Percentiles rank a stretch among this genome's conserved stretches.
phyloP scores from a whole-genome alignment of 2,888 invertebrate genomes.

The Acrobeloides nanus region DNA sequence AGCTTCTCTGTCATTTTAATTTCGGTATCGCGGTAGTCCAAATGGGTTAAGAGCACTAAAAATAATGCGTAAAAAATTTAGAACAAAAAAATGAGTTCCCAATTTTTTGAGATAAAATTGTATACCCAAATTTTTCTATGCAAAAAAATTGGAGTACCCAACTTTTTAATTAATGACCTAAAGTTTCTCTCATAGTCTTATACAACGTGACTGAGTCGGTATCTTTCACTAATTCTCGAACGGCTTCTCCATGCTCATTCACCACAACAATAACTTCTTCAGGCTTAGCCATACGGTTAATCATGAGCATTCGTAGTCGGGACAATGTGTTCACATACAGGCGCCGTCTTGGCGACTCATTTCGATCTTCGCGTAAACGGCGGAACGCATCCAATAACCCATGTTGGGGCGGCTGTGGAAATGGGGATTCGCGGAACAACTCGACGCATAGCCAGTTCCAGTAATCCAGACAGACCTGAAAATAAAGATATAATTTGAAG shows the following conservation, averaged over 20 bases:
- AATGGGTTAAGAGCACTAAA: conserved; percentile 92
- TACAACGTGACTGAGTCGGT: conserved; percentile 98
- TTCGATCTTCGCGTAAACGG: conserved; percentile 22
- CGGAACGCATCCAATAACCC: conserved; percentile 17
- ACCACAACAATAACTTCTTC: conserved; percentile 99
- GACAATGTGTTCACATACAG: conserved; percentile 34
- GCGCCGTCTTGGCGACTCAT: conserved; percentile 23
- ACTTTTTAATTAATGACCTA: conserved; percentile 49
- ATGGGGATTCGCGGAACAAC: conserved; percentile 79
- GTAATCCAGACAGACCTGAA: conserved; percentile 86
- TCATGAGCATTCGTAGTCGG: conserved; percentile 86
- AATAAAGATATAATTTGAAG: conserved; percentile 6
- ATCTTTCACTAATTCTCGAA: conserved; percentile 98
- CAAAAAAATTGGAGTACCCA: background rate
- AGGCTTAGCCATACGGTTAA: conserved; percentile 97
- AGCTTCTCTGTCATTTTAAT: conserved; percentile 97
- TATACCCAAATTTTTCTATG: conserved; percentile 4
- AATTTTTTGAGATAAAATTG: background rate
- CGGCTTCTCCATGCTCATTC: conserved; percentile 72
- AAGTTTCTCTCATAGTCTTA: conserved; percentile 80
- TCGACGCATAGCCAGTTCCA: conserved; percentile 90
- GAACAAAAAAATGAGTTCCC: too few species aligned
- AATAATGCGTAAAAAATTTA: conserved; percentile 54
- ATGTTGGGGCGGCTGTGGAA: conserved; percentile 52
- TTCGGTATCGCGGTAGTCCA: conserved; percentile 94